These are phyloP conservation scores for Marronus borbonicus DNA, from an alignment of 2,888 invertebrate species.

Conservation along the genomic window DNA sequence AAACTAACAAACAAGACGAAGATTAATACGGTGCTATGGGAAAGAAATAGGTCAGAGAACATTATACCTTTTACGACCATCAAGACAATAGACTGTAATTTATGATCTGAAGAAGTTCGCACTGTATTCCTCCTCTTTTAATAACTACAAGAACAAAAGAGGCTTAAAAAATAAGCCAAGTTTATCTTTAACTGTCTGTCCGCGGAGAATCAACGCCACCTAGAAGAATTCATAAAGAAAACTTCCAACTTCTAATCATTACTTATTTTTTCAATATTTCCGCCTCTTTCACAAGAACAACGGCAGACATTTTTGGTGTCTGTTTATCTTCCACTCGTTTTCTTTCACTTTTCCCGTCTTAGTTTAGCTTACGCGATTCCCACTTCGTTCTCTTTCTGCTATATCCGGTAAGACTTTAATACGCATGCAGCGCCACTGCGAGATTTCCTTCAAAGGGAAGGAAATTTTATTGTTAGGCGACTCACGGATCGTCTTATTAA, in stretches of 20 bases:
- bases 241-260: constrained; percentile 35
- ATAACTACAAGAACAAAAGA: constrained; percentile 23
- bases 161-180: constrained; percentile 28
- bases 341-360: not conserved
- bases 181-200: constrained; percentile 14
- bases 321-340: constrained; percentile 37
- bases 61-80: constrained; percentile 11
- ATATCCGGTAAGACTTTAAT: constrained; percentile 21
- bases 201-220: constrained; percentile 6
- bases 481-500: constrained; percentile 43
- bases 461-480: constrained; percentile 40
- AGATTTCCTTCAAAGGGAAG: constrained; percentile 24
- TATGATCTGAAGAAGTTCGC: constrained; percentile 19
- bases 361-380: not conserved
- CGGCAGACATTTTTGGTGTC: constrained; percentile 26
- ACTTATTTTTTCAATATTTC: constrained; percentile 44
- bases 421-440: constrained; percentile 22
- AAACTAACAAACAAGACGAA: constrained; percentile 11
- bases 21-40: not conserved
- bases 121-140: constrained; percentile 1
- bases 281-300: constrained; percentile 37
- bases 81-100: constrained; percentile 15
- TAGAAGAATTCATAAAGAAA: constrained; percentile 40
- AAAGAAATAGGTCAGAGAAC: constrained; percentile 8
- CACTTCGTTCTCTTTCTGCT: not conserved